A percentile compares a stretch with the other conserved stretches of the same genome.
These are phyloP conservation scores for Gymnocypris eckloni DNA, from an alignment of 2,797 vertebrate species.

Conservation along the genomic window DNA sequence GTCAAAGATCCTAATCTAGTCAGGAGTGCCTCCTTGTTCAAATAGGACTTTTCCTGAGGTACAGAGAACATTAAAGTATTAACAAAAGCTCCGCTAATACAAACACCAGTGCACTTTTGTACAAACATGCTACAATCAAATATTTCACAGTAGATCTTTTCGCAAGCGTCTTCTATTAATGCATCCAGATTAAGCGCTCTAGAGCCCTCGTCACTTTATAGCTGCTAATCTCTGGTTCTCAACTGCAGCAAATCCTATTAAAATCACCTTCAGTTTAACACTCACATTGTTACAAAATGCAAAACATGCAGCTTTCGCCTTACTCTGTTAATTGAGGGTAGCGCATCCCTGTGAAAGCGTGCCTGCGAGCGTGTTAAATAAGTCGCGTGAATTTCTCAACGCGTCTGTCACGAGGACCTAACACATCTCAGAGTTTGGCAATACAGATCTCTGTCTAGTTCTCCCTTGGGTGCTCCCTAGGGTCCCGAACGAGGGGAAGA, in stretches of 20 bases:
- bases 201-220: constrained; percentile 75
- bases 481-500: constrained; percentile 71
- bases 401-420: constrained; percentile 75
- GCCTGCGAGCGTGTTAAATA: constrained; percentile 74
- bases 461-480: constrained; percentile 77
- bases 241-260: constrained; percentile 85
- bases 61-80: background rate
- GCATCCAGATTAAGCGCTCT: constrained; percentile 78
- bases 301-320: constrained; percentile 79
- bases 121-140: constrained; percentile 32
- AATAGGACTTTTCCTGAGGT: background rate
- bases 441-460: constrained; percentile 61
- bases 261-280: constrained; percentile 84
- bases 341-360: constrained; percentile 70
- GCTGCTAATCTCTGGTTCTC: constrained; percentile 83
- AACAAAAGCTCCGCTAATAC: constrained; percentile 12
- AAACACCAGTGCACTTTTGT: constrained; percentile 1
- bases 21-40: constrained; percentile 11
- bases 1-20: constrained; percentile 28
- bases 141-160: constrained; percentile 65
- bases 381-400: constrained; percentile 73
- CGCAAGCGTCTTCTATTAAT: constrained; percentile 71
- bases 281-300: constrained; percentile 80
- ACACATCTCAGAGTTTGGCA: constrained; percentile 14
- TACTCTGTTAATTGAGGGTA: constrained; percentile 82